phyloP scores from a whole-genome alignment of 2,797 vertebrate genomes.

The Fratercula arctica region DNA sequence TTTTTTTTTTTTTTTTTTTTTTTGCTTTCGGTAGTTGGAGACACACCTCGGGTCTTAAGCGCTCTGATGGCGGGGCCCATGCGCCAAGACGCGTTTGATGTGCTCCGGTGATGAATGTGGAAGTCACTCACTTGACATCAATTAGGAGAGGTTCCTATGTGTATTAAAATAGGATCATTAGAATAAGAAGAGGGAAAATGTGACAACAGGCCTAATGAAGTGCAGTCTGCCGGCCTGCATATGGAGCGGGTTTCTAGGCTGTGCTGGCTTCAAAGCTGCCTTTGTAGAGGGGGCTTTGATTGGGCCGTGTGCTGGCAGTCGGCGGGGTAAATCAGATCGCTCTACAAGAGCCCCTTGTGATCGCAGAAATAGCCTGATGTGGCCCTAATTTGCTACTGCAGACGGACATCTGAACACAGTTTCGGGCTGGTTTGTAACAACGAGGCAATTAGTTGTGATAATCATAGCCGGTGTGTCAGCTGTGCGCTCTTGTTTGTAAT shows the following conservation, averaged over 20 bases:
- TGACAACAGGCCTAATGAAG: slow-evolving; percentile 87
- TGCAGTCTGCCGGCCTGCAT: slow-evolving; percentile 82
- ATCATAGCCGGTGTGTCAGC: slow-evolving; percentile 86
- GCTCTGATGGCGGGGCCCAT: background rate
- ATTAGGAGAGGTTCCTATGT: slow-evolving; percentile 90
- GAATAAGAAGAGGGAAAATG: slow-evolving; percentile 87
- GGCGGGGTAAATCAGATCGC: slow-evolving; percentile 74
- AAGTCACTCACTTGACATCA: slow-evolving; percentile 98
- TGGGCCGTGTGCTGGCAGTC: slow-evolving; percentile 75
- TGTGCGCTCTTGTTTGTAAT: slow-evolving; percentile 90
- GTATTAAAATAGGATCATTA: slow-evolving; percentile 94
- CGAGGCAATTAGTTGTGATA: slow-evolving; percentile 93
- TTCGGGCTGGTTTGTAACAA: slow-evolving; percentile 81
- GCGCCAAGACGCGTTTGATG: slow-evolving; percentile 68
- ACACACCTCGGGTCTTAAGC: slow-evolving; percentile 63
- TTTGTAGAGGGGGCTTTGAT: slow-evolving; percentile 84
- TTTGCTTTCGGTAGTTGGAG: slow-evolving; percentile 45
- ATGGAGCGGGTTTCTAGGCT: slow-evolving; percentile 76
- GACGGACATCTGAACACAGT: slow-evolving; percentile 78
- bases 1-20: background rate
- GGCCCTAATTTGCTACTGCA: slow-evolving; percentile 84
- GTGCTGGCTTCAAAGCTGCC: slow-evolving; percentile 82
- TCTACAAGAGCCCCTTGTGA: slow-evolving; percentile 80
- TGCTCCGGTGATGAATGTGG: slow-evolving; percentile 82
- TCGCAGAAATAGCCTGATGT: slow-evolving; percentile 80